These are phyloP conservation scores for Mechanitis mazaeus DNA, from an alignment of 2,888 invertebrate genomes.

Conservation along the genomic window DNA sequence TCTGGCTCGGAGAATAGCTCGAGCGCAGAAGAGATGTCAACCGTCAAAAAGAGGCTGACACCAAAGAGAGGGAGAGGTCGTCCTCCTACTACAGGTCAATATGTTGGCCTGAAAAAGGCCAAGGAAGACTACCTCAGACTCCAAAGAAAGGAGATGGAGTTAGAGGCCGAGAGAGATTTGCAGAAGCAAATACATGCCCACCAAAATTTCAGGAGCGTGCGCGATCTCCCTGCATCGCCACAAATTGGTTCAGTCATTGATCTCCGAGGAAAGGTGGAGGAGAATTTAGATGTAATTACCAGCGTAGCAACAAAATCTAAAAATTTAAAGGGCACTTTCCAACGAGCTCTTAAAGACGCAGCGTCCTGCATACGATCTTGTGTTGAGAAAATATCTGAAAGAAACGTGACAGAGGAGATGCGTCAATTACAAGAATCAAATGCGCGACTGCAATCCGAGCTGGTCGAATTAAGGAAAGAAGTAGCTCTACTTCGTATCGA, in stretches of 20 bases:
- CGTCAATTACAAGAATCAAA: neutral
- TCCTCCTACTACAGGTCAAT: neutral
- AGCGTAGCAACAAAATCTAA: neutral
- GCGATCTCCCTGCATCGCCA: no score
- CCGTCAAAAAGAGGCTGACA: no score
- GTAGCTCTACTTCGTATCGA: no score
- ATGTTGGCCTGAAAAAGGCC: neutral
- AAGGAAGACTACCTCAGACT: neutral
- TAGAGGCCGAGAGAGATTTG: neutral
- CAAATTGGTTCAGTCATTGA: neutral
- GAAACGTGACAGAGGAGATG: neutral
- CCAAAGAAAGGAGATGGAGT: neutral
- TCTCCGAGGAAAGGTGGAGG: neutral
- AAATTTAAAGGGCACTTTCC: conserved; percentile 1
- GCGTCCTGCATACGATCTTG: neutral
- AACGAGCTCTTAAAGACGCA: neutral
- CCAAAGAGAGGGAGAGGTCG: neutral
- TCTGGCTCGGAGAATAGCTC: no score
- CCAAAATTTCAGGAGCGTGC: neutral
- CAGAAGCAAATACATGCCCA: neutral
- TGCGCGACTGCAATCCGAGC: neutral
- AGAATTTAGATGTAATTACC: neutral
- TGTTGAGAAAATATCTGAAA: neutral
- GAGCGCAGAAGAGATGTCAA: no score
- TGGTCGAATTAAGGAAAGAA: conserved; percentile 1